Evolutionary conservation across 2,888 invertebrate genomes (phyloP).

Genomic region (Cerceris ruficornis): DNA sequence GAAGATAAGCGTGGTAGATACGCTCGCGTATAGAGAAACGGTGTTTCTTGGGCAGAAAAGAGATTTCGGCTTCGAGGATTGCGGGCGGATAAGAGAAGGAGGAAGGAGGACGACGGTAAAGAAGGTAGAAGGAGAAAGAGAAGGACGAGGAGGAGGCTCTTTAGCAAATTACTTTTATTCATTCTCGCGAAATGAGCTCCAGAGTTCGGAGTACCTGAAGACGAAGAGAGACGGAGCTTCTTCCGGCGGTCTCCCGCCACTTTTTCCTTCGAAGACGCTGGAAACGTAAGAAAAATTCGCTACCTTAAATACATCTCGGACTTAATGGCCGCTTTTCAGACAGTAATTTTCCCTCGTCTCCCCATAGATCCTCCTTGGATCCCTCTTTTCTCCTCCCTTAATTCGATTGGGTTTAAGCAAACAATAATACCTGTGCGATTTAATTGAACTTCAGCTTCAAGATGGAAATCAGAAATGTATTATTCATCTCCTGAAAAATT

Average conservation of each 20-base stretch:
- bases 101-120: background rate
- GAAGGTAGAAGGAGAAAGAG: constrained; percentile 5
- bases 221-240: background rate
- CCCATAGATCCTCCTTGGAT: background rate
- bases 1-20: constrained; percentile 19
- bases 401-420: too few relatives aligned
- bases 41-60: constrained; percentile 35
- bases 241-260: constrained; percentile 33
- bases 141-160: constrained; percentile 41
- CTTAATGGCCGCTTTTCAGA: constrained; percentile 27
- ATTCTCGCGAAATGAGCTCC: constrained; percentile 53
- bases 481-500: too few relatives aligned
- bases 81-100: constrained; percentile 41
- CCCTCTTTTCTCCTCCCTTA: too few relatives aligned
- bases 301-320: constrained; percentile 44
- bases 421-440: too few relatives aligned
- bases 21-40: constrained; percentile 17
- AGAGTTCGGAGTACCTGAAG: constrained; percentile 20
- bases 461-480: too few relatives aligned
- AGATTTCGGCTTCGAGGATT: constrained; percentile 43
- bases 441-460: too few relatives aligned
- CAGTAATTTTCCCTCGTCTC: constrained; percentile 17
- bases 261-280: constrained; percentile 12
- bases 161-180: constrained; percentile 68
- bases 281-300: constrained; percentile 51